Conservation (phyloP, 2,113 vertebrate genomes). For the Barbus barbus region DNA sequence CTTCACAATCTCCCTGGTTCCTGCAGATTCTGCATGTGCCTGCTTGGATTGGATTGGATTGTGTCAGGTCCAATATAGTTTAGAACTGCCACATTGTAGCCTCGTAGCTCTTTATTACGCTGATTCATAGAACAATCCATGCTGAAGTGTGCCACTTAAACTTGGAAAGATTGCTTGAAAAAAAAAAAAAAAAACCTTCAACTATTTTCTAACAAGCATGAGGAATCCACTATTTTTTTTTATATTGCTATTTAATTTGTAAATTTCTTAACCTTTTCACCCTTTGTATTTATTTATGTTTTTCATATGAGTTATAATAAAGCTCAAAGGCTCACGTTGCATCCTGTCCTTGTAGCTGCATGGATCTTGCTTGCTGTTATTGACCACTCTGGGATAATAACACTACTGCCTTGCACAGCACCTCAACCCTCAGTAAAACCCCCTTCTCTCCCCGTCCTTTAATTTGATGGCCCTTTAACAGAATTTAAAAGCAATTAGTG, state of each 20-base stretch:
- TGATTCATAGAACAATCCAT: not conserved
- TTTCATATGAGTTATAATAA: too few species aligned
- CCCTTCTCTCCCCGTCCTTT: slow-evolving; percentile 60
- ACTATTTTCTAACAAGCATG: too few species aligned
- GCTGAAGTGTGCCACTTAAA: not conserved
- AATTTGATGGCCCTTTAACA: slow-evolving; percentile 81
- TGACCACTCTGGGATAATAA: slow-evolving; percentile 60
- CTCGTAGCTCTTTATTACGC: not conserved
- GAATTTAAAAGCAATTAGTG: slow-evolving; percentile 82
- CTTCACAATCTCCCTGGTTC: too few species aligned
- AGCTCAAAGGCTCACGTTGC: not conserved
- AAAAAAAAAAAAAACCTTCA: too few species aligned
- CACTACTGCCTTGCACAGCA: slow-evolving; percentile 61
- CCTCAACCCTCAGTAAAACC: slow-evolving; percentile 59
- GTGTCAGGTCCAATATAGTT: not conserved
- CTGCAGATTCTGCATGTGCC: too few species aligned
- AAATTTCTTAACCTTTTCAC: too few species aligned
- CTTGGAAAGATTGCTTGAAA: too few species aligned
- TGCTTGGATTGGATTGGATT: not conserved
- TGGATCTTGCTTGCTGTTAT: slow-evolving; percentile 19
- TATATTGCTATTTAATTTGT: too few species aligned
- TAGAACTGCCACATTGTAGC: slow-evolving; percentile 3
- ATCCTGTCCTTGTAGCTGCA: slow-evolving; percentile 25
- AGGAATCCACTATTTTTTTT: too few species aligned
- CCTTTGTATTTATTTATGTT: too few species aligned